Base-by-base conservation (phyloP, 2,888 invertebrate species). In the Amiota mariae region DNA sequence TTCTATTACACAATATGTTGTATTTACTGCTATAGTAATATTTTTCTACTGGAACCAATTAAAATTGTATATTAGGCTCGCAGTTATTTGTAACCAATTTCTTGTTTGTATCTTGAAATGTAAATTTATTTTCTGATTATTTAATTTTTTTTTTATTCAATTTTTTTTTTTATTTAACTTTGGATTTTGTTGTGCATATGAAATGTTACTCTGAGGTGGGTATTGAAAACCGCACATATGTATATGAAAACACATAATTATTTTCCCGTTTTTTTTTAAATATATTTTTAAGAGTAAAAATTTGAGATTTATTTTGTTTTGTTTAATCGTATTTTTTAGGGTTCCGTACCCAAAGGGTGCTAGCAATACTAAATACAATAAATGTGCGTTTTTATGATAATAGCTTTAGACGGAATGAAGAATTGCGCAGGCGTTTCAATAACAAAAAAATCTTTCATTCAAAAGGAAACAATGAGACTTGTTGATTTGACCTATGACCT, bases 41-140 rank as follows among this genome's bases (percentile, higher is more conserved):
- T 77, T 70, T 54, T 72, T 73, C 13, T 70, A 73, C 75, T 77
- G 56, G 18, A 75, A 64, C 73, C 18, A 74, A n/a, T 56, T 72
- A 70, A 72, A 59, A 13, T 20, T 56, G 36, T 6, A 20, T 59
- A 20, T 54, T 54, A 8, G 59, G 59, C 59, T n/a, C 59, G 20
- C 59, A 59, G 59, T 20, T 20, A 59, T 59, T 47, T 36, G 49
- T 47, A 71, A 71, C 46, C 36, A 72, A 54, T 48, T 11, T 61
- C 0, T 46, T 12, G 64, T 64, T 74, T 70, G 56, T 56, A 63
- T 73, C 70, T 82, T 77, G 78, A 75, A 74, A 66, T 71, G 70
- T 73, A n/a, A 72, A 73, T 72, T 73, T 75, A 61, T 54, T n/a
- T 15, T 18, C 20, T 8, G 70, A 57, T n/a, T 18, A 49, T 67